Evolutionary conservation across 2,888 invertebrate species (phyloP).

Genomic region (Pollenia angustigena): DNA sequence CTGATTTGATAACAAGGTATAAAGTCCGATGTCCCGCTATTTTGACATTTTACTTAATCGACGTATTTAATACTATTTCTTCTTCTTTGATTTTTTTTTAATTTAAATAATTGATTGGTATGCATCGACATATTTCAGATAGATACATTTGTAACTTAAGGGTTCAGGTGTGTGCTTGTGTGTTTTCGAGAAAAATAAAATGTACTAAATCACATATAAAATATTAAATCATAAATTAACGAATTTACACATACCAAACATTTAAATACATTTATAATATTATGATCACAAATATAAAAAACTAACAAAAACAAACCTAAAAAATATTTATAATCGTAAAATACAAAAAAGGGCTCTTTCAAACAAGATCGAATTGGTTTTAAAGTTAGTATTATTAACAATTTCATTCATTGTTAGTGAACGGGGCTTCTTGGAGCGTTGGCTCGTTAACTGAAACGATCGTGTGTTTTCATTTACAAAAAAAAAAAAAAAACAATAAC

Average conservation of each 20-base stretch:
- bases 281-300: slow-evolving; percentile 50
- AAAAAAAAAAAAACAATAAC: background rate
- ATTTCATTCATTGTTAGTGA: slow-evolving; percentile 65
- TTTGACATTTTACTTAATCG: slow-evolving; percentile 79
- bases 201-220: slow-evolving; percentile 55
- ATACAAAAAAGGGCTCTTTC: slow-evolving; percentile 24
- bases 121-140: background rate
- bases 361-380: background rate
- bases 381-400: slow-evolving; percentile 34
- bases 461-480: slow-evolving; percentile 44
- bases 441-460: background rate
- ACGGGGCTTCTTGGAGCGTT: slow-evolving; percentile 39
- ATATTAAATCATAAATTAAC: slow-evolving; percentile 80
- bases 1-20: slow-evolving; percentile 76
- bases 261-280: slow-evolving; percentile 54
- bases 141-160: background rate
- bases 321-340: slow-evolving; percentile 5
- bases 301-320: slow-evolving; percentile 45
- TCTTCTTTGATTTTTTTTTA: slow-evolving; percentile 70
- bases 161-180: background rate
- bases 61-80: slow-evolving; percentile 80
- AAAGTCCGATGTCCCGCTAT: slow-evolving; percentile 77
- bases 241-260: slow-evolving; percentile 64
- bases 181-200: slow-evolving; percentile 10
- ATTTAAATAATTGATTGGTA: slow-evolving; percentile 81